Evolutionary conservation across 2,113 vertebrate genomes (phyloP).

Genomic region (Promerops cafer): DNA sequence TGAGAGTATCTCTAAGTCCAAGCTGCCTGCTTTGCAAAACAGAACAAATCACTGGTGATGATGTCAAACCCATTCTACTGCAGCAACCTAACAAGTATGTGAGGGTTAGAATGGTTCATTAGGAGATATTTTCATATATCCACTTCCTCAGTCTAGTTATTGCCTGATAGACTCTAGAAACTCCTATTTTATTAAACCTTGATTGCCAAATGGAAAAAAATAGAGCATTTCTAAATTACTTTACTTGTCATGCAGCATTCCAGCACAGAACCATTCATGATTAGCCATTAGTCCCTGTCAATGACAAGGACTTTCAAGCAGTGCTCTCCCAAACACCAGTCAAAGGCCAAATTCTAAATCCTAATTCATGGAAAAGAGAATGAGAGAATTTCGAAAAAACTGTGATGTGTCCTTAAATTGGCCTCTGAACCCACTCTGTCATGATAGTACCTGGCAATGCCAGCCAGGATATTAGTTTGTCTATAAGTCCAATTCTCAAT

Average conservation of each 20-base stretch:
- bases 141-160: background rate
- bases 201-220: background rate
- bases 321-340: background rate
- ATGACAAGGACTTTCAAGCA: background rate
- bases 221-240: background rate
- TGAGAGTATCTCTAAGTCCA: background rate
- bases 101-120: background rate
- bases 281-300: background rate
- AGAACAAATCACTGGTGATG: background rate
- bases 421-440: background rate
- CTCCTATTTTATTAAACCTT: background rate
- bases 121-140: background rate
- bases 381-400: background rate
- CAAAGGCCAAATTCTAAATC: background rate
- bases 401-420: background rate
- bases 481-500: background rate
- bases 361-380: background rate
- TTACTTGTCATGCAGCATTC: background rate
- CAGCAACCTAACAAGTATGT: background rate
- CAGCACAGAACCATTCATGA: background rate
- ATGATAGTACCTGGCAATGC: background rate
- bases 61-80: background rate
- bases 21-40: background rate
- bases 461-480: background rate
- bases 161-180: background rate